Conservation (phyloP, 1,140 invertebrate genomes). For the Metopolophium dirhodum region DNA sequence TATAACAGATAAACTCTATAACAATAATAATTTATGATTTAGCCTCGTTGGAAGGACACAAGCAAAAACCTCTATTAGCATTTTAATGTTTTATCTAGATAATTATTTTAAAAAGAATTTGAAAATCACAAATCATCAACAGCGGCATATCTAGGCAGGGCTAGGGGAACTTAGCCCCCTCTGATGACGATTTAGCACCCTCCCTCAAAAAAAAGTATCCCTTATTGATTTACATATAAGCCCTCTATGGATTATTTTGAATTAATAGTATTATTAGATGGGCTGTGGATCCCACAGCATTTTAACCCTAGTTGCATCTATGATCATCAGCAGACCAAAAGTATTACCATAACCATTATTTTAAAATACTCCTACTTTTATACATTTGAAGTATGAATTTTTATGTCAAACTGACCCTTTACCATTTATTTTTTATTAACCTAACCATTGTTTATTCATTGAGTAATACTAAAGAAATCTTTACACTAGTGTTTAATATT, state of each 20-base stretch:
- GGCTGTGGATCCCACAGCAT: too few species aligned
- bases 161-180: too few species aligned
- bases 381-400: not conserved
- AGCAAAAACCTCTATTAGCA: not conserved
- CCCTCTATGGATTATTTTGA: too few species aligned
- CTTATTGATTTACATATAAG: too few species aligned
- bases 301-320: too few species aligned
- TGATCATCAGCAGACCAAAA: not conserved
- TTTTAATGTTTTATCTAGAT: not conserved
- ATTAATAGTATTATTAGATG: too few species aligned
- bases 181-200: too few species aligned
- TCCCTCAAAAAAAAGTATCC: too few species aligned
- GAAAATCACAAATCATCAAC: not conserved
- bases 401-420: not conserved
- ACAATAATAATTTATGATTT: not conserved
- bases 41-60: not conserved
- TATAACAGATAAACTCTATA: not conserved
- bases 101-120: not conserved
- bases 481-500: not conserved
- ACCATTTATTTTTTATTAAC: not conserved
- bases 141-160: too few species aligned
- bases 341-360: not conserved
- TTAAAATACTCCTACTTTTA: not conserved
- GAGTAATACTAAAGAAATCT: not conserved
- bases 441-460: not conserved